Base-by-base conservation (phyloP, 2,888 invertebrate species). In the Lochmaea crataegi region DNA sequence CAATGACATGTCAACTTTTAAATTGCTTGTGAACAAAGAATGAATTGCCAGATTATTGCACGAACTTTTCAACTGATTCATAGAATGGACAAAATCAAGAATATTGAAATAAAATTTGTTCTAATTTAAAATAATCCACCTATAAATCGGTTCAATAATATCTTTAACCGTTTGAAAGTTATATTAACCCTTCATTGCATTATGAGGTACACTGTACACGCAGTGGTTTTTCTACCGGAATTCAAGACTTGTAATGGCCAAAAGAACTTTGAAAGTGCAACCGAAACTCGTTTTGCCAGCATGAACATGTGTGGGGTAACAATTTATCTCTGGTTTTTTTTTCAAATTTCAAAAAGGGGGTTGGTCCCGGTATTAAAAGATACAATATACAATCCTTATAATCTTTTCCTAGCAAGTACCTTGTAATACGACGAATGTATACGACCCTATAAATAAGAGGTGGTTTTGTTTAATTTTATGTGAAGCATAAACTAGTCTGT, bases 371-470 rank as follows among this genome's bases (percentile, higher is more conserved):
- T 53, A 66, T 73, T 61, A 72, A 72, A 68, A 57, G 71, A 72
- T 68, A 74, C 72, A 72, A 66, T 68, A 66, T 68, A 42, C 66
- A 74, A 74, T 74, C 68, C 68, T 64, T 64, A 61, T 74, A 74
- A 71, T 74, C 74, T 72, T 68, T 68, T 67, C 42, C 65, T 69
- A 61, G 67, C 75, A 70, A 78, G 76, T 71, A 75, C 74, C 68
- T 61, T 42, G 76, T 71, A n/a, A n/a, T n/a, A n/a, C n/a, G n/a
- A n/a, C n/a, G n/a, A n/a, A n/a, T n/a, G n/a, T n/a, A n/a, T n/a
- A 74, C 78, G 76, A 78, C 80, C 80, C 80, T 72, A 76, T 73
- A 68, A 74, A 64, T 51, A 60, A 75, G 72, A 76, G 75, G 75
- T 63, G 68, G 18, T 61, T 78, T 78, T 79, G 76, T 78, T 76